Evolutionary conservation across 2,888 invertebrate genomes (phyloP).

Genomic region (Troilus luridus): DNA sequence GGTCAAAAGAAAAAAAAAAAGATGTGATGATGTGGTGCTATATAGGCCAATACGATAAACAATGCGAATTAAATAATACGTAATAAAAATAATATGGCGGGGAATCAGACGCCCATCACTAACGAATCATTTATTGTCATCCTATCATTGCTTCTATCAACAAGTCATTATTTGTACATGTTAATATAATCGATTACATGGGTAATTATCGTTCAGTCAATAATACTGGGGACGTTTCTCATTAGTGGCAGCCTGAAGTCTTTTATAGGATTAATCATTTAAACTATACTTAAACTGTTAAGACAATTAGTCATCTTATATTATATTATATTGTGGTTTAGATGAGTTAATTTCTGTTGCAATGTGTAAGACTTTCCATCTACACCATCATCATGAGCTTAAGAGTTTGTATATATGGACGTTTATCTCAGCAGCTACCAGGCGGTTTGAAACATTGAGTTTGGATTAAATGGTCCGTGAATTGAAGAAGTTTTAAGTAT

Average conservation of each 20-base stretch:
- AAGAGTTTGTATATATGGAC: no score
- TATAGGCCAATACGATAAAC: no score
- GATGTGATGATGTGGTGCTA: no score
- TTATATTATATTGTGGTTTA: not conserved
- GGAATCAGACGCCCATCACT: not conserved
- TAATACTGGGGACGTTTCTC: not conserved
- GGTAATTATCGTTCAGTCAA: not conserved
- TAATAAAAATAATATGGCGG: no score
- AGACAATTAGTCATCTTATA: not conserved
- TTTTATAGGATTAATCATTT: not conserved
- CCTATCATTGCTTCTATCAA: not conserved
- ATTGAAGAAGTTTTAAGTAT: no score
- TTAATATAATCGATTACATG: not conserved
- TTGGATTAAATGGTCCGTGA: no score
- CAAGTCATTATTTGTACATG: slow-evolving; percentile 18
- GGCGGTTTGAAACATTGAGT: no score
- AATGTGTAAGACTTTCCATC: not conserved
- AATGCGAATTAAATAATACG: no score
- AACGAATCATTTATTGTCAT: not conserved
- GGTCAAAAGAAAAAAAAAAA: no score
- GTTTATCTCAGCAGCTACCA: no score
- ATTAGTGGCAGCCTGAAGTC: not conserved
- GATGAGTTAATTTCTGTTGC: not conserved
- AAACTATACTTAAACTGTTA: not conserved
- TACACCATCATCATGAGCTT: no score